Conservation (phyloP, 2,113 vertebrate genomes). For the Amazona guildingii region DNA sequence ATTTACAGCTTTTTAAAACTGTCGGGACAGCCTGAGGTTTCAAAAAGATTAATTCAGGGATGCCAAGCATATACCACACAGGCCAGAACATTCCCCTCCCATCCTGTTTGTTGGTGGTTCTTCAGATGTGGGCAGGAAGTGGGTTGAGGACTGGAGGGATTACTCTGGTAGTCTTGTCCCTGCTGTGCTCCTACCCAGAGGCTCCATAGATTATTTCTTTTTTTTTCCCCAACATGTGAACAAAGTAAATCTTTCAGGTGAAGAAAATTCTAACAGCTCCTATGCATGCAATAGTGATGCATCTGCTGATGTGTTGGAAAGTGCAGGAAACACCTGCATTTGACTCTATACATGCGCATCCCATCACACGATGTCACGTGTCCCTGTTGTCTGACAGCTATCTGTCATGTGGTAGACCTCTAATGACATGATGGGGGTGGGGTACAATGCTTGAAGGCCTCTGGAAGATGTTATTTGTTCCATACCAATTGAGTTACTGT, state of each 20-base stretch:
- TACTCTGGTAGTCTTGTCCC: neutral
- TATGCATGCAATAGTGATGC: neutral
- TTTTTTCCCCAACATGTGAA: neutral
- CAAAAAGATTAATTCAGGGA: neutral
- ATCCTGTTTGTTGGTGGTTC: neutral
- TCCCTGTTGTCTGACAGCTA: neutral
- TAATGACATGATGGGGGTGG: neutral
- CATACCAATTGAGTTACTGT: neutral
- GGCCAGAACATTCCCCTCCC: neutral
- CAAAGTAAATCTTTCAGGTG: neutral
- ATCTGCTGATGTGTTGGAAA: neutral
- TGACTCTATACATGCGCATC: neutral
- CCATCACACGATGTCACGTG: rapidly evolving
- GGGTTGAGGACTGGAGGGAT: neutral
- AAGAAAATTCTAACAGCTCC: neutral
- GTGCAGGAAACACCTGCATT: neutral
- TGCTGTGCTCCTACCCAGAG: neutral
- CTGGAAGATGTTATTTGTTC: neutral
- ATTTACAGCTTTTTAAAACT: neutral
- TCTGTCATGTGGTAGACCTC: neutral
- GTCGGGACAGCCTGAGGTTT: conserved; percentile 19
- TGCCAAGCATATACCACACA: neutral
- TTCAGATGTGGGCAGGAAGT: conserved; percentile 33
- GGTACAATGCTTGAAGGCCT: neutral
- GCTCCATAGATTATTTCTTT: neutral